A percentile compares a stretch with the other conserved stretches of the same genome.
Evolutionary conservation across 2,113 vertebrate genomes (phyloP).

Genomic region (Hippocampus zosterae): DNA sequence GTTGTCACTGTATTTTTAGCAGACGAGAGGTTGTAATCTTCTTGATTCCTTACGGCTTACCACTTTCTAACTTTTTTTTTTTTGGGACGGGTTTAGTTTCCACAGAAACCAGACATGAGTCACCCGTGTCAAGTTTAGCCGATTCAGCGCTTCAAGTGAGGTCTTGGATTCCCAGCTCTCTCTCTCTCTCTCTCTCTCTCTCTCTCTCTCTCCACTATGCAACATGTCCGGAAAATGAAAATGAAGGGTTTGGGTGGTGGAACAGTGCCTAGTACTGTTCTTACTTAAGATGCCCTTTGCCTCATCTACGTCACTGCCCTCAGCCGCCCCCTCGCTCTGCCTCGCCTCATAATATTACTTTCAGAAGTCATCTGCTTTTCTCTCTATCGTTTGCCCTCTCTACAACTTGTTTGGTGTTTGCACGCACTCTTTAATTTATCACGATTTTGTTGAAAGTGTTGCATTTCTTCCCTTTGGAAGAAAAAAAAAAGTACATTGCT

Average conservation of each 20-base stretch:
- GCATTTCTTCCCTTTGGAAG: neutral
- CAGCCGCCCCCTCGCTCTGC: conserved; percentile 18
- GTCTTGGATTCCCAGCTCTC: conserved; percentile 21
- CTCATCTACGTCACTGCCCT: conserved; percentile 20
- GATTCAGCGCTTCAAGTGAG: conserved; percentile 26
- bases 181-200: neutral
- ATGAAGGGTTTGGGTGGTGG: conserved; percentile 29
- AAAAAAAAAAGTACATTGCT: too few species aligned
- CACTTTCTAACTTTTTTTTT: conserved; percentile 18
- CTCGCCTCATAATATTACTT: conserved; percentile 3
- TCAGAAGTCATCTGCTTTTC: conserved; percentile 2
- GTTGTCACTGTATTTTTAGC: conserved; percentile 51
- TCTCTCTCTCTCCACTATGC: neutral
- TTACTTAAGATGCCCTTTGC: conserved; percentile 36
- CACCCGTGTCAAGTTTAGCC: conserved; percentile 36
- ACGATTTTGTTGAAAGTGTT: neutral
- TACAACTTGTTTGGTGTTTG: neutral
- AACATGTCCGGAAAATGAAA: conserved; percentile 46
- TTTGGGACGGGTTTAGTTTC: conserved; percentile 43
- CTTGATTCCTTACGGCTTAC: conserved; percentile 28
- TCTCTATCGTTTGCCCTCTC: neutral
- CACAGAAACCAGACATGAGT: conserved; percentile 64
- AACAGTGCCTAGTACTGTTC: conserved; percentile 37
- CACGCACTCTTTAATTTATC: neutral
- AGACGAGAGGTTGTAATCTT: conserved; percentile 38